Evolutionary conservation across 2,797 vertebrate genomes (phyloP), one percentile per base, ranked within the genome.

Genomic region (Syngnathus rostellatus): DNA sequence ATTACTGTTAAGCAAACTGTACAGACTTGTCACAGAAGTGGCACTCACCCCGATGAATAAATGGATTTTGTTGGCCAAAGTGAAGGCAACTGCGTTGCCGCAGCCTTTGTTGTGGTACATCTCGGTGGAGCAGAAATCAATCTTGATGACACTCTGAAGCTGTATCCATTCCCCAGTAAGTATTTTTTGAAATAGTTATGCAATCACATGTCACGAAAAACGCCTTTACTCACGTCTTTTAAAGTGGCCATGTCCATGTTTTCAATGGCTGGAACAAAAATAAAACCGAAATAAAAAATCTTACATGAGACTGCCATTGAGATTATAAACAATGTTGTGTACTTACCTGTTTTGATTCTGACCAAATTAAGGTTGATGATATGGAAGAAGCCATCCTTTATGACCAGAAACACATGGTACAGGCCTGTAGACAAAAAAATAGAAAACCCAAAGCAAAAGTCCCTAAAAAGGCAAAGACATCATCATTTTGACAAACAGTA

Each of bases 141-240:
- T 91, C 76, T 90, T 93, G 70, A 97, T 93, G 66, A 93, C 83
- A 60, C 84, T 86, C 88, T 96, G 93, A 65, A 98, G 84, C 97
- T 99, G 81, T 72, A 74, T 63, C 23, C 19, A 68, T 17, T 6
- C 16, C n/a, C 19, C 19, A 9, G 37, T 70, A 69, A 51, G 1
- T 21, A 3, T 21, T 21, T 21, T 53, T 53, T 53, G 7, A 8
- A 53, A 21, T 21, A 10, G 23, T 53, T 21, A 53, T 11, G n/a
- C 50, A 21, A 21, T 21, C n/a, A 21, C 19, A 21, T 53, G n/a
- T 10, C 9, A 53, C 21, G 9, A 23, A 9, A 51, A 51, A 51
- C 2, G 2, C 19, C 50, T 21, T 21, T 21, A 75, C 41, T 69
- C 65, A 96, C 97, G 85, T 93, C 86, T 76, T 93, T 94, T 72